Conservation (phyloP, 2,797 vertebrate genomes). For the Gorsachius magnificus region DNA sequence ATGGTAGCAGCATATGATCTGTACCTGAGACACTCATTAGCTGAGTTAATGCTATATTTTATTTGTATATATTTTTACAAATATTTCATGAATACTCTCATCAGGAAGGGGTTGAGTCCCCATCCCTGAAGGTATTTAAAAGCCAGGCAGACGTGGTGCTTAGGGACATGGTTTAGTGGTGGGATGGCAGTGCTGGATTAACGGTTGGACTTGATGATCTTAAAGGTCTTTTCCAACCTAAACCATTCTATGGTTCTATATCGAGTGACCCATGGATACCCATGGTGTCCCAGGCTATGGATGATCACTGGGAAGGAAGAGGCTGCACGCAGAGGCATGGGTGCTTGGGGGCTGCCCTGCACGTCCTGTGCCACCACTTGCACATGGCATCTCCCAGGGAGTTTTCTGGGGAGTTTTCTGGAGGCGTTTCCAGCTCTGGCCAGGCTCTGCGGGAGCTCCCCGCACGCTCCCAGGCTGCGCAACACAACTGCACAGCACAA, state of each 20-base stretch:
- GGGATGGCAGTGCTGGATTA: too few species aligned
- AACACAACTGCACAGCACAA: too few species aligned
- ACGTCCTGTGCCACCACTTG: not conserved
- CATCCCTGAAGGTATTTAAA: too few species aligned
- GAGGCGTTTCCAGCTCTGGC: not conserved
- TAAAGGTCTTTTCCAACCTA: too few species aligned
- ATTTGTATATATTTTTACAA: not conserved
- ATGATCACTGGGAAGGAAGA: not conserved
- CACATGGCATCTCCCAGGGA: too few species aligned
- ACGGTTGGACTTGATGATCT: too few species aligned
- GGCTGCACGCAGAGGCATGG: not conserved
- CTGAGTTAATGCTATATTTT: not conserved
- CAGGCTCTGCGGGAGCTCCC: not conserved
- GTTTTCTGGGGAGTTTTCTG: not conserved
- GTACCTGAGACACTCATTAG: not conserved
- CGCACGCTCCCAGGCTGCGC: not conserved
- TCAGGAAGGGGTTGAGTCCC: too few species aligned
- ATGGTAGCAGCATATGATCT: not conserved
- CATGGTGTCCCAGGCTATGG: rapidly evolving
- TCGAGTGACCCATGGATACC: too few species aligned
- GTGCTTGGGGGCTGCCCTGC: not conserved
- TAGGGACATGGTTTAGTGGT: too few species aligned
- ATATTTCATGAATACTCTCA: not conserved
- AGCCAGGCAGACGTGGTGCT: too few species aligned
- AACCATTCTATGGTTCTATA: too few species aligned